Base-by-base conservation (phyloP, 2,113 vertebrate species). In the Capreolus pygargus region DNA sequence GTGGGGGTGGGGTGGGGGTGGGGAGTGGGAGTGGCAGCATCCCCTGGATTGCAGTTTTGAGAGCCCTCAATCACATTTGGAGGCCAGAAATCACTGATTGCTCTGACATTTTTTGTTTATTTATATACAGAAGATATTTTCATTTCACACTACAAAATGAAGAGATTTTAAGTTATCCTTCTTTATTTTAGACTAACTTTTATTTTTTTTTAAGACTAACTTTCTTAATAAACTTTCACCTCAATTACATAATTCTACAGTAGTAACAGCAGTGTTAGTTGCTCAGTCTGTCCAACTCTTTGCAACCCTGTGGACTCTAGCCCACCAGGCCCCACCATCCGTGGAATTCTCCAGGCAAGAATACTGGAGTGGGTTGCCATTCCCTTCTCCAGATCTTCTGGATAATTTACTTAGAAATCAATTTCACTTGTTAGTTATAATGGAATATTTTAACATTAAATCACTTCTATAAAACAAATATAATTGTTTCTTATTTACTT, bases 351-450 rank as follows among this genome's bases (percentile, higher is more conserved):
- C 10, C 67, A 23, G n/a, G 9, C 19, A 39, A 36, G 67, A 36
- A 70, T 23, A 39, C 67, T 23, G 67, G 5, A 36, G 19, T 70
- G 67, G 67, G n/a, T 70, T 70, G 67, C 5, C n/a, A 70, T 39
- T 23, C 67, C n/a, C 67, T 70, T 70, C n/a, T 70, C 19, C 67
- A 70, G 67, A 39, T 36, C n/a, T 39, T 70, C 67, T 70, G 19
- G n/a, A 36, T 94, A 45, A 84, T 2, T 89, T 81, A n/a, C 50
- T 88, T 96, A 67, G 89, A 93, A 92, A 54, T 89, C 25, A 90
- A 9, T 23, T 87, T 17, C 27, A 67, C 6, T 55, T 87, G n/a
- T 9, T 84, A 95, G 87, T 30, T 87, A 50, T 81, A 64, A 84
- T 90, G 50, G 78, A 67, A 57, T 52, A 54, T 55, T 88, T 90